Percentiles rank a stretch among this genome's conserved stretches.
These are phyloP conservation scores for Bos javanicus DNA, from an alignment of 2,113 vertebrate genomes.

Conservation along the genomic window DNA sequence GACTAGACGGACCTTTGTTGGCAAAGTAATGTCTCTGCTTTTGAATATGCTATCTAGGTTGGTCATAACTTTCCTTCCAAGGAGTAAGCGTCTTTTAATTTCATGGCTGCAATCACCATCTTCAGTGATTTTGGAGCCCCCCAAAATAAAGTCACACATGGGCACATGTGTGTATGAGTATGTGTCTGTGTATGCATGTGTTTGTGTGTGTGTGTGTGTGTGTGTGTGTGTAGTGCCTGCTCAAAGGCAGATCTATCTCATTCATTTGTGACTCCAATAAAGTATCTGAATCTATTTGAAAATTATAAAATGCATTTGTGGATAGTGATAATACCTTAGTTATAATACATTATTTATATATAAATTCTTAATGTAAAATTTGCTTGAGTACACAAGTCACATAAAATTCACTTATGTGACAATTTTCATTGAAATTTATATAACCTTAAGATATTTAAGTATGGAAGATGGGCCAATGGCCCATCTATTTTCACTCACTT, in stretches of 20 bases:
- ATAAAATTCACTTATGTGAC: background rate
- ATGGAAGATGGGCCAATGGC: background rate
- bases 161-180: background rate
- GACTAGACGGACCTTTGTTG: too few relatives aligned
- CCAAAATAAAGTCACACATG: too few relatives aligned
- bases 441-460: background rate
- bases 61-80: too few relatives aligned
- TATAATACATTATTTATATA: background rate
- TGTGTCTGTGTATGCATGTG: background rate
- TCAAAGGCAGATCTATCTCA: background rate
- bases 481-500: background rate
- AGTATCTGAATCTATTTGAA: background rate
- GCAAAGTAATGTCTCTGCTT: too few relatives aligned
- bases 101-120: too few relatives aligned
- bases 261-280: background rate
- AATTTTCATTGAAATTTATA: background rate
- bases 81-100: too few relatives aligned
- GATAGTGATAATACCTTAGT: background rate
- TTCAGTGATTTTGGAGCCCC: too few relatives aligned
- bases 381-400: background rate
- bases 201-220: background rate
- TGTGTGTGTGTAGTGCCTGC: background rate
- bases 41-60: too few relatives aligned
- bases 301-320: background rate
- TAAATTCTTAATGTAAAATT: background rate